Evolutionary conservation across 1,140 invertebrate species (phyloP).

Genomic region (Gonatopus flavifemur): DNA sequence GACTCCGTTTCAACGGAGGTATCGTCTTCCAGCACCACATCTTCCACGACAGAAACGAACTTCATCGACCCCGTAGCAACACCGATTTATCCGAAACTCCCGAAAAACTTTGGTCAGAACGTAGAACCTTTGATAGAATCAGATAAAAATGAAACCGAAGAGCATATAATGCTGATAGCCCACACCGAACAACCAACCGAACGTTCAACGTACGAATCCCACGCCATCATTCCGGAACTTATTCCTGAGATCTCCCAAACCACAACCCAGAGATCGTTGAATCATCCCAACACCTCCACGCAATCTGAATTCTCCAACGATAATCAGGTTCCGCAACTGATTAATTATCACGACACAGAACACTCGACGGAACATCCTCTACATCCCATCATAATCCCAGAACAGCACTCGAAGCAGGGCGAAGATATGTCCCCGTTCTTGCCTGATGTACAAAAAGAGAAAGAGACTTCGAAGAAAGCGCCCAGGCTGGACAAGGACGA

Average conservation of each 20-base stretch:
- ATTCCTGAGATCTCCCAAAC: slow-evolving; percentile 33
- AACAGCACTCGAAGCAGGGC: slow-evolving; percentile 31
- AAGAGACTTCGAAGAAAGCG: slow-evolving; percentile 38
- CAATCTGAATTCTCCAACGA: too few relatives aligned
- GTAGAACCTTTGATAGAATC: slow-evolving; percentile 38
- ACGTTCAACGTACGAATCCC: slow-evolving; percentile 26
- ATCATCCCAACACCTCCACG: too few relatives aligned
- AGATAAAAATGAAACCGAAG: slow-evolving; percentile 23
- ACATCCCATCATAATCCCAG: slow-evolving; percentile 25
- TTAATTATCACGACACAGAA: too few relatives aligned
- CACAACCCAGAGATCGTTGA: too few relatives aligned
- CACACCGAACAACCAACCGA: slow-evolving; percentile 19
- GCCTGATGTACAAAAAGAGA: slow-evolving; percentile 57
- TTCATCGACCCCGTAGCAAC: slow-evolving; percentile 31
- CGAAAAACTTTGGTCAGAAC: slow-evolving; percentile 43
- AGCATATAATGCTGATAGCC: slow-evolving; percentile 31
- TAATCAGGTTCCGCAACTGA: too few relatives aligned
- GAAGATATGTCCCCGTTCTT: slow-evolving; percentile 67
- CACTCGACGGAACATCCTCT: slow-evolving; percentile 28
- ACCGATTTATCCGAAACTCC: slow-evolving; percentile 35
- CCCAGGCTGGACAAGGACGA: slow-evolving; percentile 53
- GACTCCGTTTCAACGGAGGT: not conserved
- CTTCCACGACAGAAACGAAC: slow-evolving; percentile 28
- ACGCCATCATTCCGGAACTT: slow-evolving; percentile 42
- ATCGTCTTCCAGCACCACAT: not conserved